Conservation (phyloP, 2,797 vertebrate species). For the Lacerta bilineata region DNA sequence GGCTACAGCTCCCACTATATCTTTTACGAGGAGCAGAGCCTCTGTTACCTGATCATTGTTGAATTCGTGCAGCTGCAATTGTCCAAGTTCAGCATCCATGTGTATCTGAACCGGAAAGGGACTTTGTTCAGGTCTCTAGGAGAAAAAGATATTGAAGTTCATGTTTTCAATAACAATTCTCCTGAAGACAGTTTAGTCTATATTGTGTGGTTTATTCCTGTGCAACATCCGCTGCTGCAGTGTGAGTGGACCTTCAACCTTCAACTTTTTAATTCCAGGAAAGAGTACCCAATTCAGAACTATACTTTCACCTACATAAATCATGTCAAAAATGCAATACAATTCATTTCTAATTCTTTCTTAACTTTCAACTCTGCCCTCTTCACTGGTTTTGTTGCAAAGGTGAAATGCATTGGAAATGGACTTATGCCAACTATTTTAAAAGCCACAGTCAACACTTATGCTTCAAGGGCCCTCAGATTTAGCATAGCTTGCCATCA, state of each 20-base stretch:
- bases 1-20: conserved; percentile 15
- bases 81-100: conserved; percentile 57
- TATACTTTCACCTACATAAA: neutral
- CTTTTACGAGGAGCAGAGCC: conserved; percentile 43
- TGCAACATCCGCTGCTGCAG: conserved; percentile 37
- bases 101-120: conserved; percentile 61
- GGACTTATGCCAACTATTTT: neutral
- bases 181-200: conserved; percentile 31
- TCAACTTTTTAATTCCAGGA: conserved; percentile 45
- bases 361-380: conserved; percentile 40
- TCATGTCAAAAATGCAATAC: accelerated
- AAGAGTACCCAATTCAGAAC: neutral
- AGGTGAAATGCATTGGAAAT: conserved; percentile 45
- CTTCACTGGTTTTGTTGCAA: conserved; percentile 35
- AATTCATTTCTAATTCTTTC: conserved; percentile 42
- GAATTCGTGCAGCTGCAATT: conserved; percentile 44
- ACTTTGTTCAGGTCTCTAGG: conserved; percentile 33
- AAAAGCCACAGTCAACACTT: conserved; percentile 37
- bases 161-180: conserved; percentile 28
- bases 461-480: neutral
- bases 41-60: conserved; percentile 63
- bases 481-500: conserved; percentile 21
- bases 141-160: conserved; percentile 49
- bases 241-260: conserved; percentile 67
- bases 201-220: conserved; percentile 63